Evolutionary conservation across 2,797 vertebrate genomes (phyloP).

Genomic region (Paedocypris micromegethes): DNA sequence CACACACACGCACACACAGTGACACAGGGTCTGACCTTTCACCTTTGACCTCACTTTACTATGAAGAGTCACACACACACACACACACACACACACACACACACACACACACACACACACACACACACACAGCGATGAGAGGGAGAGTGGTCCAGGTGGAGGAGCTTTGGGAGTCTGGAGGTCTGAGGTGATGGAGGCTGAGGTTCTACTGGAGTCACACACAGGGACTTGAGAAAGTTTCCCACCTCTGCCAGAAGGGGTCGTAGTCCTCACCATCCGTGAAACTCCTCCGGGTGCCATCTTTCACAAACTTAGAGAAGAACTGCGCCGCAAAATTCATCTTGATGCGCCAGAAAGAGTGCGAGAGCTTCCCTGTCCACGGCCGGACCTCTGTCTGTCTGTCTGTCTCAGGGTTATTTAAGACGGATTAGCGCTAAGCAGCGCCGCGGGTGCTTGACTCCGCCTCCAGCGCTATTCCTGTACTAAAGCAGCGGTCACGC

Average conservation of each 20-base stretch:
- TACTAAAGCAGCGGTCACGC: constrained; percentile 69
- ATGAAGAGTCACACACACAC: too few species aligned
- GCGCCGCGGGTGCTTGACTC: constrained; percentile 49
- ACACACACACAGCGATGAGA: too few species aligned
- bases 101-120: too few species aligned
- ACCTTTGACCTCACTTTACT: too few species aligned
- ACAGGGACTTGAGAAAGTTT: constrained; percentile 37
- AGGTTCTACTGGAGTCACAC: too few species aligned
- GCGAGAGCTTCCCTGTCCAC: constrained; percentile 9
- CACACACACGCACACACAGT: too few species aligned
- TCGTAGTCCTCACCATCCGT: constrained; percentile 78
- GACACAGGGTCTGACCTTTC: too few species aligned
- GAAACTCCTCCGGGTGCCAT: constrained; percentile 55
- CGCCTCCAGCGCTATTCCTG: constrained; percentile 74
- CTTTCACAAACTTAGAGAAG: constrained; percentile 74
- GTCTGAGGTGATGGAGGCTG: too few species aligned
- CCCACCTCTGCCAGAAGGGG: constrained; percentile 96
- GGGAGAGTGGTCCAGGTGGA: too few species aligned
- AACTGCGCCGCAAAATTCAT: constrained; percentile 93
- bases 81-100: too few species aligned
- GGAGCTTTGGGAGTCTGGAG: too few species aligned
- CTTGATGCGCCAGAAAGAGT: constrained; percentile 35
- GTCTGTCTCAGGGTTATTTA: constrained; percentile 59
- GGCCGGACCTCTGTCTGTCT: not conserved
- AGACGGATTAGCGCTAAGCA: constrained; percentile 63